Base-by-base conservation (phyloP, 2,797 vertebrate genomes). In the Bovichtus variegatus region DNA sequence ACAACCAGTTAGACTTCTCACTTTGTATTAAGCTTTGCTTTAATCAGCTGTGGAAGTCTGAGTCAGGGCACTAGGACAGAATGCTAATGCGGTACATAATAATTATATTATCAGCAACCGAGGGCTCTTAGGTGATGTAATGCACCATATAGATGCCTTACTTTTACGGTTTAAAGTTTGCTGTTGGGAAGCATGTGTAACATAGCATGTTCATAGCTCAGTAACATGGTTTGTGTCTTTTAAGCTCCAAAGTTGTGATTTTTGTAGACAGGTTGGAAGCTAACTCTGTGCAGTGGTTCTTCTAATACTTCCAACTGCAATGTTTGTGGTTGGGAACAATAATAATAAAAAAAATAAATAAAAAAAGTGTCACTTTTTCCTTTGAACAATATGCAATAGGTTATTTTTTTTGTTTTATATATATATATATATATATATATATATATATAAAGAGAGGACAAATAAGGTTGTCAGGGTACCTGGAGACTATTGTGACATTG, bases 31-130 rank as follows among this genome's bases (percentile, higher is more conserved):
- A 62, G 64, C 70, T 72, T 71, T 59, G 21, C 62, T 86, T 85
- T 82, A 82, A 78, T 87, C 76, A 86, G 49, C 72, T 50, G 44
- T 63, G 58, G 43, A 71, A 41, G 81, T 67, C 78, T 73, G 79
- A 76, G 47, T 76, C 78, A 63, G 41, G 29, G 71, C 34, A 44
- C 74, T 49, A 63, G 62, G 54, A 43, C 44, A 55, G 64, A 77
- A 76, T 78, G 58, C 55, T 79, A 71, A 82, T 78, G 68, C 55
- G 49, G 15, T 72, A 23, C 46, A 61, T 38, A 80, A 36, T 70
- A 34, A 66, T 64, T 63, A 51, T 72, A 54, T 64, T 65, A 83
- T 43, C 47, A 49, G 47, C 62, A 29, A 5, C 25, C 23, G n/a
- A 55, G 18, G 25, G 21, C 15, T 64, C 18, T 21, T 31, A 64